Evolutionary conservation across 1,140 invertebrate species (phyloP).

Genomic region (Nasonia longicornis): DNA sequence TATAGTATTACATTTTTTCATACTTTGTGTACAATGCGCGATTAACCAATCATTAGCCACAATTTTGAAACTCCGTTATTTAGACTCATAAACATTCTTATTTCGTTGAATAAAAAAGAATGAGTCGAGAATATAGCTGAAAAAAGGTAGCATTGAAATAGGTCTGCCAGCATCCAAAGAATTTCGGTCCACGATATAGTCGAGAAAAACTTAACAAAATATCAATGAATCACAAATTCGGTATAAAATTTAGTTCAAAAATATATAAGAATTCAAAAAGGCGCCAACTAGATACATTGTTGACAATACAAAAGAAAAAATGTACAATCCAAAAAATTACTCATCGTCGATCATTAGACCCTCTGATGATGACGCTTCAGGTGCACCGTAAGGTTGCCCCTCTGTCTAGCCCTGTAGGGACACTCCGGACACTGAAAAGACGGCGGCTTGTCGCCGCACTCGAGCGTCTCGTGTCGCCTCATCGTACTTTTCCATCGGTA

Average conservation of each 20-base stretch:
- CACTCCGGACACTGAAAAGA: conserved; percentile 86
- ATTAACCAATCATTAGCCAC: too few species aligned
- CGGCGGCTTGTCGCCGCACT: conserved; percentile 87
- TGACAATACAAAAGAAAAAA: conserved; percentile 9
- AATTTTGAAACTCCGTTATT: too few species aligned
- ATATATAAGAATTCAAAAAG: background rate
- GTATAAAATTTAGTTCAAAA: background rate
- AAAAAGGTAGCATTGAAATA: too few species aligned
- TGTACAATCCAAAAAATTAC: conserved; percentile 29
- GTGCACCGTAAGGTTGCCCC: conserved; percentile 83
- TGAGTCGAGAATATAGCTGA: too few species aligned
- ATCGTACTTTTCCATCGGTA: conserved; percentile 87
- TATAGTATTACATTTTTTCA: too few species aligned
- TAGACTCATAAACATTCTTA: too few species aligned
- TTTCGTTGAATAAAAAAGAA: too few species aligned
- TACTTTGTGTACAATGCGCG: too few species aligned
- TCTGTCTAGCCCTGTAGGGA: conserved; percentile 82
- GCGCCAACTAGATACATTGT: background rate
- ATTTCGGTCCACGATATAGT: background rate
- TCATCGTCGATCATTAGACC: background rate
- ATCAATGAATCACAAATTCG: background rate
- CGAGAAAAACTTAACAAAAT: background rate
- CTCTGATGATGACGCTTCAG: conserved; percentile 79
- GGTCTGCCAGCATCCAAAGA: background rate
- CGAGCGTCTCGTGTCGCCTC: conserved; percentile 84